Evolutionary conservation across 2,797 vertebrate species (phyloP).

Genomic region (Natrix natrix): DNA sequence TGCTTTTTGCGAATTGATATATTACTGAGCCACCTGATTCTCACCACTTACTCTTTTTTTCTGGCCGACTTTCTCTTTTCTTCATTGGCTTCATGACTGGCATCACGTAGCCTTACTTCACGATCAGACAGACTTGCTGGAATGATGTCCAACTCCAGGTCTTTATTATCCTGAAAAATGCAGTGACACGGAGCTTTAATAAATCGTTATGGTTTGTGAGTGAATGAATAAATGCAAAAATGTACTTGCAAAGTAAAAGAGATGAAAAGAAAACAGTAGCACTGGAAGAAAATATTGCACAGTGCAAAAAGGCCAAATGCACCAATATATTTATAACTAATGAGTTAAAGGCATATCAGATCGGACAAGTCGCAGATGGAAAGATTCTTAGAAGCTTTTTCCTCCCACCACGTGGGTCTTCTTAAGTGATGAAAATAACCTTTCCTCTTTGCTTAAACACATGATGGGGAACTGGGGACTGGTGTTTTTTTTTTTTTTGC

Average conservation of each 20-base stretch:
- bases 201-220: not conserved
- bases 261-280: conserved; percentile 13
- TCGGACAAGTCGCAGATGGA: not conserved
- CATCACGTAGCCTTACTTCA: conserved; percentile 91
- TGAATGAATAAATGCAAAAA: not conserved
- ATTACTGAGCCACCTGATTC: not conserved
- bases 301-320: not conserved
- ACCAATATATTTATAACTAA: not conserved
- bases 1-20: not conserved
- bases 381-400: not conserved
- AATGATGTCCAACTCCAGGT: conserved; percentile 93
- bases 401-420: not conserved
- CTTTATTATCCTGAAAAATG: conserved; percentile 86
- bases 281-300: not conserved
- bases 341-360: not conserved
- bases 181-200: conserved; percentile 28
- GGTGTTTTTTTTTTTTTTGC: not conserved
- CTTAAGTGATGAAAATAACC: not conserved
- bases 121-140: conserved; percentile 92
- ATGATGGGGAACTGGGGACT: not conserved
- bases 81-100: conserved; percentile 93
- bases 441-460: not conserved
- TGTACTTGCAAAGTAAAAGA: not conserved
- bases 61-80: conserved; percentile 96
- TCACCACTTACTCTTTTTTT: conserved; percentile 90